Conservation (phyloP, 2,797 vertebrate genomes). For the Oryzias sinensis region DNA sequence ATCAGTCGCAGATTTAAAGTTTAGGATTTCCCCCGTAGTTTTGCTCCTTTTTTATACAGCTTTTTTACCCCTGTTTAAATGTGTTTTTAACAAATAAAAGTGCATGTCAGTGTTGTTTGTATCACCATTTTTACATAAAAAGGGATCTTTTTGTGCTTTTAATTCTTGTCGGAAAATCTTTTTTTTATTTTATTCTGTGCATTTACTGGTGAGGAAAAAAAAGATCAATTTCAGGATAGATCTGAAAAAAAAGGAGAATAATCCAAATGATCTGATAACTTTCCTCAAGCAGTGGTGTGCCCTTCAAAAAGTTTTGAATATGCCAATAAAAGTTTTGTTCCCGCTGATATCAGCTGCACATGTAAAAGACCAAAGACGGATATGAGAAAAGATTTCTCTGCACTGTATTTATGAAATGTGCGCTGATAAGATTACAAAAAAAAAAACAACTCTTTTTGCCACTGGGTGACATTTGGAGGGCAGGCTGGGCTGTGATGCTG, state of each 20-base stretch:
- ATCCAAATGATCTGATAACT: neutral
- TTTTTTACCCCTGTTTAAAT: no score
- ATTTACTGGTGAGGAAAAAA: neutral
- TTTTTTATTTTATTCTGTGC: no score
- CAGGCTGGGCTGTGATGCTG: neutral
- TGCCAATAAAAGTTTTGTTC: neutral
- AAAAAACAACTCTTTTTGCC: neutral
- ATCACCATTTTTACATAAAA: no score
- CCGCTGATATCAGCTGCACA: constrained; percentile 1
- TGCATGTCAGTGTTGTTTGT: no score
- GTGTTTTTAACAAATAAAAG: no score
- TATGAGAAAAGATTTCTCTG: neutral
- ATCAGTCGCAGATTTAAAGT: no score
- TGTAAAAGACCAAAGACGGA: neutral
- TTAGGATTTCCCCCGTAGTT: no score
- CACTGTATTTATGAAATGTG: constrained; percentile 5
- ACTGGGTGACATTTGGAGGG: constrained; percentile 16
- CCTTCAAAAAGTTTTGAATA: neutral
- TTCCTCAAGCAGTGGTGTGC: neutral
- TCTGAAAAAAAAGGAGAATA: no score
- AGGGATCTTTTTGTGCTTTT: no score
- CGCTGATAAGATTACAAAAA: constrained; percentile 25
- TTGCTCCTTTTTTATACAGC: no score
- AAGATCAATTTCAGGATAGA: neutral
- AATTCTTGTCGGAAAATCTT: no score